phyloP scores from a whole-genome alignment of 2,888 invertebrate species.

The Ectobius pallidus region DNA sequence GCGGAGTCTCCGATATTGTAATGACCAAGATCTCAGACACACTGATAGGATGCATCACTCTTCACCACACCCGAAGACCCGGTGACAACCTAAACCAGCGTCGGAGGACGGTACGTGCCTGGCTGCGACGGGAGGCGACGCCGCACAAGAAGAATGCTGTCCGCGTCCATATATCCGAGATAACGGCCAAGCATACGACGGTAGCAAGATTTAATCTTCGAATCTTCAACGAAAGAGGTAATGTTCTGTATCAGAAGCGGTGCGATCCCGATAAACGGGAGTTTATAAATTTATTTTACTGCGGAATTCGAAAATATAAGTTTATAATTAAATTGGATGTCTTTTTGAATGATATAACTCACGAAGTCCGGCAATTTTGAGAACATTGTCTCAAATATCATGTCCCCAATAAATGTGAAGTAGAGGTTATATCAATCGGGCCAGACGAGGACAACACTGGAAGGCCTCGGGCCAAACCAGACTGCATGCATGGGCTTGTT shows the following conservation, averaged over 20 bases:
- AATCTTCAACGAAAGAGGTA: background rate
- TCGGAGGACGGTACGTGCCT: background rate
- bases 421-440: no score
- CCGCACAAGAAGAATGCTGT: background rate
- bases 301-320: background rate
- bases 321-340: slow-evolving; percentile 1
- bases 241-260: background rate
- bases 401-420: no score
- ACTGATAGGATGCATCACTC: background rate
- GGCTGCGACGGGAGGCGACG: background rate
- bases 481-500: no score
- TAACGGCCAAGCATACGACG: background rate
- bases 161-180: background rate
- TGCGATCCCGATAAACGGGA: background rate
- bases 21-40: no score
- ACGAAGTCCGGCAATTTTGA: background rate
- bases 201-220: background rate
- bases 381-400: background rate
- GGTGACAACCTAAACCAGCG: background rate
- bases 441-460: no score
- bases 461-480: no score
- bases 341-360: background rate
- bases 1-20: background rate
- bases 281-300: background rate
- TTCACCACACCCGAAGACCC: background rate